Conservation (phyloP, 1,140 invertebrate genomes). For the Pollicipes pollicipes region DNA sequence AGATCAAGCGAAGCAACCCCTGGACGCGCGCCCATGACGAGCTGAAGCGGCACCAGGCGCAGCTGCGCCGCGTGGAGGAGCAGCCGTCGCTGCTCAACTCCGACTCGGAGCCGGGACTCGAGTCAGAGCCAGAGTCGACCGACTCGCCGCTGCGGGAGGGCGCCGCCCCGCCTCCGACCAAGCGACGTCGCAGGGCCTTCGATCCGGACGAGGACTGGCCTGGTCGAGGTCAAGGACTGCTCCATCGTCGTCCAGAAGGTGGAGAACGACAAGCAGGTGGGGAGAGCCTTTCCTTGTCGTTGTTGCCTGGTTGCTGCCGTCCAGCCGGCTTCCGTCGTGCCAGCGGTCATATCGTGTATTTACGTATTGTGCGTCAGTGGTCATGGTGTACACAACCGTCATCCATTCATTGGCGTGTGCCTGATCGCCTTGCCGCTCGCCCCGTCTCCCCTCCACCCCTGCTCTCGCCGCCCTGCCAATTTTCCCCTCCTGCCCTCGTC, state of each 20-base stretch:
- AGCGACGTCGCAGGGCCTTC: neutral
- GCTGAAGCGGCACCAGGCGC: constrained; percentile 45
- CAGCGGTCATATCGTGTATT: no score
- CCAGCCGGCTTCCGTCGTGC: no score
- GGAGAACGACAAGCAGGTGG: neutral
- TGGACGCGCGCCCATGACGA: constrained; percentile 56
- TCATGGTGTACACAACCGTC: no score
- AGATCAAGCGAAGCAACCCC: constrained; percentile 40
- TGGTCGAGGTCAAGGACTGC: neutral
- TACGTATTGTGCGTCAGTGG: no score
- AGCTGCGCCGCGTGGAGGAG: constrained; percentile 28
- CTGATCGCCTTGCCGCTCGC: no score
- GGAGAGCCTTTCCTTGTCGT: no score
- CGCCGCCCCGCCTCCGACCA: constrained; percentile 8
- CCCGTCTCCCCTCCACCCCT: no score
- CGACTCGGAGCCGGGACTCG: constrained; percentile 10
- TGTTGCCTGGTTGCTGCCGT: no score
- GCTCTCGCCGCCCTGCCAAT: no score
- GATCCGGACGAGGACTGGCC: constrained; percentile 8
- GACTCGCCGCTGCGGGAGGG: constrained; percentile 7
- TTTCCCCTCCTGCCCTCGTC: no score
- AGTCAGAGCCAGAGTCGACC: constrained; percentile 7
- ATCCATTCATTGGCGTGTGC: no score
- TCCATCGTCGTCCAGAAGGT: constrained; percentile 6
- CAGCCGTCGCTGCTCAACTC: constrained; percentile 6